These are phyloP conservation scores for Anarsia innoxiella DNA, from an alignment of 2,888 invertebrate genomes.

Conservation along the genomic window DNA sequence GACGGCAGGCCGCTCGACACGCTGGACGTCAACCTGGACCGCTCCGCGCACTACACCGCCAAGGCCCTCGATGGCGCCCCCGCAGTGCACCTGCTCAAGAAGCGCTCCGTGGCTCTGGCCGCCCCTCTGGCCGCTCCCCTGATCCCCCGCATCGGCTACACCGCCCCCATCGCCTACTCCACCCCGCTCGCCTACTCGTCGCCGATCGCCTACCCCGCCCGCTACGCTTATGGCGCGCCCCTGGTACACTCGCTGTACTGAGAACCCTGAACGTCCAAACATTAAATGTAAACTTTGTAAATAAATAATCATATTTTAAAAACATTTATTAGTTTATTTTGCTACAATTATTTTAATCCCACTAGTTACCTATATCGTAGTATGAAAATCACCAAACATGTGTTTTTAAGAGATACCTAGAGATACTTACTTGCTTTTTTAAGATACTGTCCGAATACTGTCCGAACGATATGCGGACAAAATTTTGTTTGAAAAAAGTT, in stretches of 20 bases:
- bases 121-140: slow-evolving; percentile 19
- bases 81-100: slow-evolving; percentile 40
- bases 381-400: no score
- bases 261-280: slow-evolving; percentile 16
- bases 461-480: no score
- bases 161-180: slow-evolving; percentile 11
- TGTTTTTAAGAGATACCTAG: no score
- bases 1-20: slow-evolving; percentile 65
- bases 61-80: slow-evolving; percentile 43
- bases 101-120: slow-evolving; percentile 36
- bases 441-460: no score
- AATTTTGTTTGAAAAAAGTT: no score
- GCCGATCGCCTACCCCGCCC: slow-evolving; percentile 16
- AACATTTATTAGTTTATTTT: no score
- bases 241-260: slow-evolving; percentile 26
- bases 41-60: slow-evolving; percentile 55
- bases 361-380: no score
- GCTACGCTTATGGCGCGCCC: slow-evolving; percentile 18
- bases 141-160: no score
- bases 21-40: slow-evolving; percentile 61
- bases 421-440: no score
- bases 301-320: slow-evolving; percentile 9
- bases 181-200: slow-evolving; percentile 14
- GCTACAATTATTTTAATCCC: no score
- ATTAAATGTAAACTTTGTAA: slow-evolving; percentile 12